phyloP scores from a whole-genome alignment of 2,113 vertebrate genomes.

The Trematocara unimaculatum region DNA sequence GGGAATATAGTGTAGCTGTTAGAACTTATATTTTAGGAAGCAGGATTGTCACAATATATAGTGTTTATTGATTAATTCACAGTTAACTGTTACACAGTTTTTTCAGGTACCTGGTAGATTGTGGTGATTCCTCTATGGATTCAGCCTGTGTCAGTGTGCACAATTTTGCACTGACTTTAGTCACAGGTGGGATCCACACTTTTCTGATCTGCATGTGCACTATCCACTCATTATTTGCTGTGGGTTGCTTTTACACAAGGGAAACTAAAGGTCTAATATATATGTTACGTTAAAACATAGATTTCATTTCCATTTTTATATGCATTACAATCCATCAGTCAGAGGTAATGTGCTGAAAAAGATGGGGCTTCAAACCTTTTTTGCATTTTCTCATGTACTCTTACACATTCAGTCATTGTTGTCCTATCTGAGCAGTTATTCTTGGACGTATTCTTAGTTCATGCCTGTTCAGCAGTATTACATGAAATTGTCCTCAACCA shows the following conservation, averaged over 20 bases:
- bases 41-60: not conserved
- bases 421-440: not conserved
- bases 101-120: not conserved
- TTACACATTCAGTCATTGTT: not conserved
- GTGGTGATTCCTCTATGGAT: not conserved
- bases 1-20: not conserved
- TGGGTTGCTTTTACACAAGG: not conserved
- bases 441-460: not conserved
- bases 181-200: not conserved
- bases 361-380: not conserved
- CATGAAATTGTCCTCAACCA: not conserved
- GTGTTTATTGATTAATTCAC: not conserved
- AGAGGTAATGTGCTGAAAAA: not conserved
- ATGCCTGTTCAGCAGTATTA: not conserved
- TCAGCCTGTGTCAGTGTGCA: not conserved
- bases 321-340: not conserved
- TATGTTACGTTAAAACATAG: not conserved
- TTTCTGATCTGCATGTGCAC: not conserved
- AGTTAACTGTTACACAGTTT: not conserved
- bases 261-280: not conserved
- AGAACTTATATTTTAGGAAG: not conserved
- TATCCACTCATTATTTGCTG: not conserved
- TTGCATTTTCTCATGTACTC: not conserved
- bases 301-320: not conserved
- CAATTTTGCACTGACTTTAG: not conserved